These are phyloP conservation scores for Hypomecis atomaria DNA, from an alignment of 2,888 invertebrate species.

Conservation along the genomic window DNA sequence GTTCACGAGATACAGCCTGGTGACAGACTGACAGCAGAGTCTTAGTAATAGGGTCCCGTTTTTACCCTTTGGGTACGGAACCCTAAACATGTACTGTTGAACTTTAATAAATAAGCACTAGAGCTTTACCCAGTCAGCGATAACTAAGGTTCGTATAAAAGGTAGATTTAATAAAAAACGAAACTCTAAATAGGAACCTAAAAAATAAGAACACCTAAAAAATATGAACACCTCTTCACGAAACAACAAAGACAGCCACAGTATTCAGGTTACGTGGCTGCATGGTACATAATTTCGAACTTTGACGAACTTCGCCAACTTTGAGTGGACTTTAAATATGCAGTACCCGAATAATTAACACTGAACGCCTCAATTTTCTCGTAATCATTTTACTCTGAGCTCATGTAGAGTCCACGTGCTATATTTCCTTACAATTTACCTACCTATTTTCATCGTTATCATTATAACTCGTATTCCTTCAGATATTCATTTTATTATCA, in stretches of 20 bases:
- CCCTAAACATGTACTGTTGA: too few relatives aligned
- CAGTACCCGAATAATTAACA: conserved; percentile 55
- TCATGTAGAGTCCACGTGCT: background rate
- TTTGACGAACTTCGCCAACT: conserved; percentile 78
- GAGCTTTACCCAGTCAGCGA: too few relatives aligned
- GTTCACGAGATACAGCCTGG: too few relatives aligned
- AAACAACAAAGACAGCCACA: conserved; percentile 9
- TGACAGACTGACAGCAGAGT: too few relatives aligned
- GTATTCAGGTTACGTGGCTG: conserved; percentile 38
- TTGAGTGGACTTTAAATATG: conserved; percentile 81
- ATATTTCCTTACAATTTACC: background rate
- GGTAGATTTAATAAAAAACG: too few relatives aligned
- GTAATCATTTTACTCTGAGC: conserved; percentile 13
- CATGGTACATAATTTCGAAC: conserved; percentile 70
- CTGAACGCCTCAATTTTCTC: conserved; percentile 25
- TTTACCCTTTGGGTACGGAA: too few relatives aligned
- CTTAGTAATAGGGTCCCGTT: too few relatives aligned
- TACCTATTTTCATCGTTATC: background rate
- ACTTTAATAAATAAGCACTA: too few relatives aligned
- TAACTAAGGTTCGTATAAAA: too few relatives aligned
- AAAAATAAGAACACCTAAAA: too few relatives aligned
- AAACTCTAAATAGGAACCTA: too few relatives aligned
- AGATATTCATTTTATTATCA: background rate
- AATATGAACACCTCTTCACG: background rate
- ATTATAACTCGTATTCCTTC: background rate